Base-by-base conservation (phyloP, 2,797 vertebrate species). In the Pterois miles region DNA sequence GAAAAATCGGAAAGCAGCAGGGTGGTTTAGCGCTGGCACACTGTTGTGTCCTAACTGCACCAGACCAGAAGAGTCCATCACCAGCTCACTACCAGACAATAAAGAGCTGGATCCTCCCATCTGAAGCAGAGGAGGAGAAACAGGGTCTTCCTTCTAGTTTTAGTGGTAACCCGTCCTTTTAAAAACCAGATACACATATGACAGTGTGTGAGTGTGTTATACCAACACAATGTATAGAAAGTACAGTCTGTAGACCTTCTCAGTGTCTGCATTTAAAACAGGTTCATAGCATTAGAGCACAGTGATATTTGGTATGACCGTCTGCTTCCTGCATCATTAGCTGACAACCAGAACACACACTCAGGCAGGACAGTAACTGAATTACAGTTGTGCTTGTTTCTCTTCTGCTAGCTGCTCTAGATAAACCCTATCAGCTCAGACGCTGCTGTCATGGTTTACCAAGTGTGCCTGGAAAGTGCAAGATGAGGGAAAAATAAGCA, bases 371-470 rank as follows among this genome's bases (percentile, higher is more conserved):
- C 0, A 36, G 33, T 65, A 65, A 78, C 8, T 73, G 23, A 70
- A 33, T 76, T 72, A 64, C 31, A 83, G 50, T n/a, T 31, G 34
- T 40, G 33, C 23, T 56, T 57, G 8, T 48, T 52, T 29, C 66
- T 53, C 22, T 23, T 25, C 48, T 69, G 12, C 18, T 20, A 3
- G 16, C 59, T 76, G 53, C 52, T 86, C 36, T 16, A 57, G 25
- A 79, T 74, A 60, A 67, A 78, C 12, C 23, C 46, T 53, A 5
- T 71, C 70, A 62, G 64, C 66, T 82, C 56, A 52, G 50, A 67
- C 8, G 25, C 54, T 23, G 73, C 53, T 46, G 73, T 78, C 74
- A 48, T 6, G 6, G 58, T 66, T 27, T 65, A 27, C 56, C 8
- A 48, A 6, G 9, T 31, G 59, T 7, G 56, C 7, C 62, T 48